These are phyloP conservation scores for Theropithecus gelada DNA, from an alignment of 2,113 vertebrate species.

Conservation along the genomic window DNA sequence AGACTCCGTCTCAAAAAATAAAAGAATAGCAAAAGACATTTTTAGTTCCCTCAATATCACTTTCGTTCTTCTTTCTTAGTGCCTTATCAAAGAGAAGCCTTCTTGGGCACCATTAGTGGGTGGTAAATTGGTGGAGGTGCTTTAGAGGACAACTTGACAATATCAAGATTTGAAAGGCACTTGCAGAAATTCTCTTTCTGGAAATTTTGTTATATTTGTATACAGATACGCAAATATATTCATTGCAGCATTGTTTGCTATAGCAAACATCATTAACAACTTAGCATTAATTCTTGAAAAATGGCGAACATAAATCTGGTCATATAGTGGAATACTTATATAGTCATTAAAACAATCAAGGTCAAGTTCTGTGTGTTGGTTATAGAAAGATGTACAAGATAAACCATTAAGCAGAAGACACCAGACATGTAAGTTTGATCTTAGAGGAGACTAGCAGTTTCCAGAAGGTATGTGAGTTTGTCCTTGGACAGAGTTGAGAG, in stretches of 20 bases:
- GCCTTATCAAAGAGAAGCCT: background rate
- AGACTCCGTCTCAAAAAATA: no score
- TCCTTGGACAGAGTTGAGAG: background rate
- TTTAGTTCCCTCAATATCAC: background rate
- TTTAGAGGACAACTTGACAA: background rate
- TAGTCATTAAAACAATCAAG: background rate
- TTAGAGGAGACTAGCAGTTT: background rate
- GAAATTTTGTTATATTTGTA: background rate
- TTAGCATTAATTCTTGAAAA: background rate
- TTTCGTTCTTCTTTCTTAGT: background rate
- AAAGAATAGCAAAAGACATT: background rate
- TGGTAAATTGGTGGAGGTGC: background rate
- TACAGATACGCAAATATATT: background rate
- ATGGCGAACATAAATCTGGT: background rate
- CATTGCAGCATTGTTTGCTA: background rate
- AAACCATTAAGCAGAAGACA: background rate
- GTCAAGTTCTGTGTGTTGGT: background rate
- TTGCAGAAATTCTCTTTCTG: background rate
- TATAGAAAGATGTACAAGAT: background rate
- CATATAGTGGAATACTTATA: accelerated
- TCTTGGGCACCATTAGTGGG: background rate
- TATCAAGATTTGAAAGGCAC: background rate
- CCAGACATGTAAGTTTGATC: background rate
- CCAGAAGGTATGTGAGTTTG: background rate
- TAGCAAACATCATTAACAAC: background rate